A percentile compares a stretch with the other conserved stretches of the same genome.
phyloP scores from a whole-genome alignment of 1,140 invertebrate genomes.

The Saccostrea cuccullata region DNA sequence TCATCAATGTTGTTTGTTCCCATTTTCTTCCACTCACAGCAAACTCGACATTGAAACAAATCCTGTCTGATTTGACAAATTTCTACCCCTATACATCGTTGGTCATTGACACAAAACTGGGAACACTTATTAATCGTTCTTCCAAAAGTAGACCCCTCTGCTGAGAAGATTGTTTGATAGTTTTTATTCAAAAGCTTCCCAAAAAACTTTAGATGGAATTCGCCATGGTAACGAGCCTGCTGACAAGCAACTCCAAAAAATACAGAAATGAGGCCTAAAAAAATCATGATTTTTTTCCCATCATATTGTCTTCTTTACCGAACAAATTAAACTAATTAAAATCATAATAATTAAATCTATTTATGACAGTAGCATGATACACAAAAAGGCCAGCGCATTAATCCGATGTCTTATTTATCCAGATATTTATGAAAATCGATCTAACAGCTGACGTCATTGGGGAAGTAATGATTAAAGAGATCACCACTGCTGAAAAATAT shows the following conservation, averaged over 20 bases:
- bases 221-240: neutral
- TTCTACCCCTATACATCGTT: neutral
- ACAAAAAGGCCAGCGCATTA: neutral
- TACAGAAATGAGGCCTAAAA: neutral
- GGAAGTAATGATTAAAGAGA: too few relatives aligned
- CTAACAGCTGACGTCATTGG: neutral
- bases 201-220: neutral
- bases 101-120: neutral
- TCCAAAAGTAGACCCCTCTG: neutral
- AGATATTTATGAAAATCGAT: neutral
- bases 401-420: neutral
- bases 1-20: neutral
- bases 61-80: neutral
- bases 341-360: neutral
- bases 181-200: neutral
- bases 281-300: neutral
- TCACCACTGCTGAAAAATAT: too few relatives aligned
- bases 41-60: slow-evolving; percentile 8
- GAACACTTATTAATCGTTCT: neutral
- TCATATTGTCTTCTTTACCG: neutral
- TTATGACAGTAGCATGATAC: neutral
- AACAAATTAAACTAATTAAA: neutral
- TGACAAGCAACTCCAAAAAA: neutral
- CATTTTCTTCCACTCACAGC: slow-evolving; percentile 10
- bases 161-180: neutral